Conservation (phyloP, 2,888 invertebrate genomes). For the Halictus quadricinctus region DNA sequence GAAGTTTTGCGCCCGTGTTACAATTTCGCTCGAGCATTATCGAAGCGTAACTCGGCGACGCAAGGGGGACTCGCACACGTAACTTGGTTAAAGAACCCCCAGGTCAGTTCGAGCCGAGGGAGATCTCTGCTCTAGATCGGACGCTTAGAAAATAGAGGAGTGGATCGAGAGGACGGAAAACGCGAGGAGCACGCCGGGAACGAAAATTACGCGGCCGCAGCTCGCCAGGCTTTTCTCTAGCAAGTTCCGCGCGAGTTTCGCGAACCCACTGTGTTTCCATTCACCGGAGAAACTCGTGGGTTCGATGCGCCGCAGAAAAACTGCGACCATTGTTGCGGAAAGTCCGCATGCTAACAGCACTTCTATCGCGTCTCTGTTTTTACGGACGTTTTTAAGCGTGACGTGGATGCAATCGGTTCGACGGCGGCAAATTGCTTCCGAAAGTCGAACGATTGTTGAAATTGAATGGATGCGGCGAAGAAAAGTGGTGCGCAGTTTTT, state of each 20-base stretch:
- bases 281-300: conserved; percentile 46
- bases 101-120: conserved; percentile 65
- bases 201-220: conserved; percentile 18
- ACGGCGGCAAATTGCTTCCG: neutral
- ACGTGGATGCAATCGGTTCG: neutral
- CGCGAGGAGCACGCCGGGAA: conserved; percentile 14
- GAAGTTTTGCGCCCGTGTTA: conserved; percentile 17
- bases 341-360: neutral
- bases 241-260: conserved; percentile 7
- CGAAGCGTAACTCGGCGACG: conserved; percentile 1
- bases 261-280: conserved; percentile 14
- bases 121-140: neutral
- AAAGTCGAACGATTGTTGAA: neutral
- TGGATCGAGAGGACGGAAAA: neutral
- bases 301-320: conserved; percentile 34
- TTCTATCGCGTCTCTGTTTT: neutral
- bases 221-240: neutral
- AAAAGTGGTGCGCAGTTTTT: no score
- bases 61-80: conserved; percentile 46
- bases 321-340: conserved; percentile 36
- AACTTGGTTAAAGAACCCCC: conserved; percentile 74
- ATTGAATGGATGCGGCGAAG: neutral
- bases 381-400: neutral
- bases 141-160: neutral
- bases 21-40: conserved; percentile 19